Evolutionary conservation across 2,888 invertebrate genomes (phyloP), one percentile per base, ranked within the genome.

Genomic region (Parnassius glacialis): DNA sequence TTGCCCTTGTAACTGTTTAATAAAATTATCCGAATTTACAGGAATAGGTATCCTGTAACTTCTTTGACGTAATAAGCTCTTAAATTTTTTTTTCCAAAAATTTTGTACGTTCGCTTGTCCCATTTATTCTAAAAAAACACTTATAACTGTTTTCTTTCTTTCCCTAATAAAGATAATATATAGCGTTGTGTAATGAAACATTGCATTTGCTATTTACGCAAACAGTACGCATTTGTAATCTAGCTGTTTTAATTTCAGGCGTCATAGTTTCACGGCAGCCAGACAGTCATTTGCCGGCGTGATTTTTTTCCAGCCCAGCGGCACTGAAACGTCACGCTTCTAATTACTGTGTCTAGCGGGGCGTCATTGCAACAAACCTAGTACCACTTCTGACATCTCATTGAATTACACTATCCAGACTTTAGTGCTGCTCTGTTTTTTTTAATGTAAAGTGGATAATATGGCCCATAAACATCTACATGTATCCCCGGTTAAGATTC

Each of bases 241-340:
- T 51, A 5, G 50, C 48, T 25, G 53, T 58, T 58, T 62, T 58
- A 57, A 62, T 57, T 58, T 43, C 51, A 55, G 51, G n/a, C 60
- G 50, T 56, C 62, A 53, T 61, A 52, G 25, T 44, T 43, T 25
- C 42, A 43, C 52, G 13, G 42, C 41, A 50, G 50, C 48, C 50
- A 58, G 62, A 53, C 62, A 61, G 53, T 53, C 52, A 62, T 62
- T 52, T 41, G 56, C 13, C 42, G 62, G 54, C 48, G 50, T 57
- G 61, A 57, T 57, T 62, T 57, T 34, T 55, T 62, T 62, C 57
- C 58, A 53, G 53, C 53, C 57, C 57, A 51, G 44, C 58, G 58
- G 50, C 61, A 53, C 61, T 57, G 48, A 57, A 57, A 52, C 13
- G 54, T 44, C n/a, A 51, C 60, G 44, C 45, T 56, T 54, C 62